Evolutionary conservation across 2,797 vertebrate genomes (phyloP).

Genomic region (Otolemur crassicaudatus): DNA sequence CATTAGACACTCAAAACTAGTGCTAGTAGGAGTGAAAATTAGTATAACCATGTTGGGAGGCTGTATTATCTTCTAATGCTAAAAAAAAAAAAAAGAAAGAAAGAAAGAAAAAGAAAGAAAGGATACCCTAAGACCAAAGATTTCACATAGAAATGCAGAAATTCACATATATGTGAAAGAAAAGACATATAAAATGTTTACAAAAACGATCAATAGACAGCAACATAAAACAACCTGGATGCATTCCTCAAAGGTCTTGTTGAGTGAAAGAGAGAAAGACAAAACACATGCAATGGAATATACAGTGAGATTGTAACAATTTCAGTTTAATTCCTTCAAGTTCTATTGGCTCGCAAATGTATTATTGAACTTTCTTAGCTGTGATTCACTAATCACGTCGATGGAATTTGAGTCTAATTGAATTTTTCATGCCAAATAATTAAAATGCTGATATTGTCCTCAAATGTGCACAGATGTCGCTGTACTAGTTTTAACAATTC

Average conservation of each 20-base stretch:
- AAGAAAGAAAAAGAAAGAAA: too few relatives aligned
- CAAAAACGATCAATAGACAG: slow-evolving; percentile 42
- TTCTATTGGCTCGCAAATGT: neutral
- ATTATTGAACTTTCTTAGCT: neutral
- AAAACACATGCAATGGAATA: too few relatives aligned
- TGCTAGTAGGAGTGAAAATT: neutral
- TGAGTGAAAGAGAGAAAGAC: neutral
- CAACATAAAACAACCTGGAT: neutral
- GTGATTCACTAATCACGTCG: slow-evolving; percentile 1
- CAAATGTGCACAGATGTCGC: neutral
- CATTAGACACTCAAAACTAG: neutral
- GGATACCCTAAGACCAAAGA: neutral
- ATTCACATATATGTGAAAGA: neutral
- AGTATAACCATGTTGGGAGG: neutral
- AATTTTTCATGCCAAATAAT: slow-evolving; percentile 24
- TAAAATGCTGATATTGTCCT: neutral
- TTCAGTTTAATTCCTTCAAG: neutral
- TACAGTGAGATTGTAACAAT: neutral
- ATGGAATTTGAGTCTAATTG: neutral
- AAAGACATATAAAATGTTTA: neutral
- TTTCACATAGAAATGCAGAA: neutral
- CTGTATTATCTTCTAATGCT: neutral
- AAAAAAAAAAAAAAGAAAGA: neutral
- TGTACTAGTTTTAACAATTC: neutral
- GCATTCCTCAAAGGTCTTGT: neutral